Conservation (phyloP, 2,113 vertebrate genomes). For the Macrotis lagotis region DNA sequence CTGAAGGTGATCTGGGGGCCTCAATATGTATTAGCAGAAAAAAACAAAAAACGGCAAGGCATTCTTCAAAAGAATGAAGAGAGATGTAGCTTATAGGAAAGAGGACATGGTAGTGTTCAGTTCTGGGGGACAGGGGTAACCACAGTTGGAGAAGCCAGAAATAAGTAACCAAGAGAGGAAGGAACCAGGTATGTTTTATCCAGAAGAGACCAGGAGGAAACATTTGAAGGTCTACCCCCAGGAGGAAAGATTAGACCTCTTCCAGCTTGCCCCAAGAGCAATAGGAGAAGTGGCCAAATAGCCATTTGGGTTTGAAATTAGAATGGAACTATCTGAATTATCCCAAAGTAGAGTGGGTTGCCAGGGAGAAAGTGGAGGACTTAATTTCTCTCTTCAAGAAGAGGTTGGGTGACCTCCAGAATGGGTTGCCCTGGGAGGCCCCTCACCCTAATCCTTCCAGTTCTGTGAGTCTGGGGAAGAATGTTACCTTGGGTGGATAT, state of each 20-base stretch:
- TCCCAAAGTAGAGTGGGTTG: background rate
- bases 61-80: background rate
- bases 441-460: background rate
- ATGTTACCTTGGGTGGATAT: background rate
- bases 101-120: background rate
- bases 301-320: background rate
- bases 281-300: background rate
- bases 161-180: background rate
- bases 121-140: background rate
- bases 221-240: background rate
- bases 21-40: background rate
- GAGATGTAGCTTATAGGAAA: background rate
- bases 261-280: background rate
- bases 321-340: background rate
- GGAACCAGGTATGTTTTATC: background rate
- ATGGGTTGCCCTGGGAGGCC: background rate
- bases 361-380: background rate
- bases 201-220: background rate
- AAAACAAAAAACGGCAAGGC: background rate
- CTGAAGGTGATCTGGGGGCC: background rate
- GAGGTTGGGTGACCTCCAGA: background rate
- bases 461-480: background rate
- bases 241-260: background rate
- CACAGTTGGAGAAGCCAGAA: background rate
- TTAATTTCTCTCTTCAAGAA: background rate